Evolutionary conservation across 1,140 invertebrate genomes (phyloP).

Genomic region (Diachasma alloeum): DNA sequence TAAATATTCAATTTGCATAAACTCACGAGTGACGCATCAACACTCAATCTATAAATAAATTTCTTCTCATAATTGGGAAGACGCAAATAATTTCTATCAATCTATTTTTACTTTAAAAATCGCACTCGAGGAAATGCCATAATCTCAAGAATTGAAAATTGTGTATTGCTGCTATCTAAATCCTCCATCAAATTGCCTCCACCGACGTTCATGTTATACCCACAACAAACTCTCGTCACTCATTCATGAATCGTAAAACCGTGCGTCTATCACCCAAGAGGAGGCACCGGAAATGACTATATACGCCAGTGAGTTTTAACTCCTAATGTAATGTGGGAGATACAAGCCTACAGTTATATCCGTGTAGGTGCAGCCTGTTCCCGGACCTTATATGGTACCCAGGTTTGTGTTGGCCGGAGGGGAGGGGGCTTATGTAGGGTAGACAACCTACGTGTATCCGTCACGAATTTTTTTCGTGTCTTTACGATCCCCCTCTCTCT

Average conservation of each 20-base stretch:
- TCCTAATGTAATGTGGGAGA: slow-evolving; percentile 9
- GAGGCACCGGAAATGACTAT: not conserved
- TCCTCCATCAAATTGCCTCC: not conserved
- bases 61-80: no score
- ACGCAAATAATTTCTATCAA: no score
- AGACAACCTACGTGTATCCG: slow-evolving; percentile 10
- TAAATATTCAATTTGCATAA: no score
- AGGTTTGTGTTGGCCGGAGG: not conserved
- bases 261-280: not conserved
- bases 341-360: not conserved
- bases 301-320: not conserved
- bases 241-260: not conserved
- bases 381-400: not conserved
- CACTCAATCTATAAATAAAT: no score
- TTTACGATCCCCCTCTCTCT: not conserved
- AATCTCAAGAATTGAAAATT: not conserved
- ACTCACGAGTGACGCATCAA: no score
- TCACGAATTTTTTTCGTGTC: not conserved
- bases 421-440: not conserved
- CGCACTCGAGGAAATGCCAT: not conserved
- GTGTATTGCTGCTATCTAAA: not conserved
- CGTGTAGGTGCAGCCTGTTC: not conserved
- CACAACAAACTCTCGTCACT: not conserved
- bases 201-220: not conserved
- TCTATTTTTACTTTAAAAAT: no score